Evolutionary conservation across 1,140 invertebrate species (phyloP), one percentile per base, ranked within the genome.

Genomic region (Sycophila sp.): DNA sequence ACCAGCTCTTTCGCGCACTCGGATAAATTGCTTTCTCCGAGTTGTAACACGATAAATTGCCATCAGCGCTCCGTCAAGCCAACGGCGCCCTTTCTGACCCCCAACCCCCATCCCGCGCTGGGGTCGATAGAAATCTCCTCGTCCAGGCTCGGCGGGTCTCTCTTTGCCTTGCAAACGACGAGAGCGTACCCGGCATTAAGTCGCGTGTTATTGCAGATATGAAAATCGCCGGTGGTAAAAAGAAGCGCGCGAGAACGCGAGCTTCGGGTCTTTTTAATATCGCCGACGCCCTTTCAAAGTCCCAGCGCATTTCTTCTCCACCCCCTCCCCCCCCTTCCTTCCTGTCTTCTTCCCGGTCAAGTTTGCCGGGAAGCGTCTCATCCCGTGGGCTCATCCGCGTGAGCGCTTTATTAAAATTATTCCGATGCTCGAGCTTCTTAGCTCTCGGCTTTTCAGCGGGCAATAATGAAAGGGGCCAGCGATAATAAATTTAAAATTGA

Each of bases 381-480:
- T 38, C 32, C 22, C 26, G 38, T 24, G 32, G 15, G 15, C 55
- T 55, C 26, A 69, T 67, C 36, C 73, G 26, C 62, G 53, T 24
- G n/a, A 24, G 8, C 4, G 70, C 75, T 79, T 79, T 79, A 81
- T 81, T 79, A 78, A 81, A 81, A 81, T 80, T 79, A 80, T 81
- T 79, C 72, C 73, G 77, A 78, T 78, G 68, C 58, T 63, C n/a
- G n/a, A n/a, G n/a, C n/a, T n/a, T n/a, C n/a, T n/a, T n/a, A n/a
- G n/a, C n/a, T n/a, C n/a, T n/a, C n/a, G n/a, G n/a, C n/a, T n/a
- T n/a, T n/a, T n/a, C n/a, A n/a, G n/a, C n/a, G n/a, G n/a, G n/a
- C n/a, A n/a, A n/a, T n/a, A n/a, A n/a, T n/a, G n/a, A n/a, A n/a
- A n/a, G n/a, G n/a, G n/a, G n/a, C n/a, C n/a, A n/a, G n/a, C n/a